Base-by-base conservation (phyloP, 2,797 vertebrate species). In the Pseudopleuronectes americanus region DNA sequence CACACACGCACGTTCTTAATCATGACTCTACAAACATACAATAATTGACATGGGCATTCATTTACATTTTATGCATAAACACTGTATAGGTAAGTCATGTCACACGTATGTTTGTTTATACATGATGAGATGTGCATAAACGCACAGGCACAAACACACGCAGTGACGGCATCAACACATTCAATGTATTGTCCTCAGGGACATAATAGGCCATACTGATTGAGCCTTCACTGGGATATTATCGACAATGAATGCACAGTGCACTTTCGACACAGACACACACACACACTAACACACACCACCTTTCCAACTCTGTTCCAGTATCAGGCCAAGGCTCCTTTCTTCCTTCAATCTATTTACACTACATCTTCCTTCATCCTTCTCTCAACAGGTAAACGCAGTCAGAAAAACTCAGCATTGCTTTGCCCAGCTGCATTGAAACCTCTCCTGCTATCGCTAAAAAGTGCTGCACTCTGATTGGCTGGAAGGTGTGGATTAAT, bases 131-230 rank as follows among this genome's bases (percentile, higher is more conserved):
- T 33, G 31, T 33, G 8, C 9, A 16, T 28, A 21, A 24, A 26
- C 41, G 1, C 41, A 48, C 48, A 53, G 16, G 56, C 36, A 68
- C 43, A 47, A 57, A 70, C 55, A 63, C 1, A 76, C 43, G 51
- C 8, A 47, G 12, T 10, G 43, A 63, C 68, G 48, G 47, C 65
- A 74, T 47, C 57, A 51, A 71, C 59, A 71, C 62, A 76, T 45
- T 41, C 31, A 3, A 55, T 75, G 68, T 52, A 81, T 76, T 84
- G 76, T 87, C 67, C 61, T 59, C 49, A 4, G 57, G 56, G 58
- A 76, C 60, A 84, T 80, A 79, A 82, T 67, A 71, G 70, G 56
- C 59, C 75, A 57, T 77, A 85, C 74, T 84, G 80, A 87, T 81
- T 21, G 53, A 51, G 71, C 71, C 80, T 80, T 52, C 41, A 1